Evolutionary conservation across 2,888 invertebrate species (phyloP), one percentile per base, ranked within the genome.

Genomic region (Epistrophe grossulariae): DNA sequence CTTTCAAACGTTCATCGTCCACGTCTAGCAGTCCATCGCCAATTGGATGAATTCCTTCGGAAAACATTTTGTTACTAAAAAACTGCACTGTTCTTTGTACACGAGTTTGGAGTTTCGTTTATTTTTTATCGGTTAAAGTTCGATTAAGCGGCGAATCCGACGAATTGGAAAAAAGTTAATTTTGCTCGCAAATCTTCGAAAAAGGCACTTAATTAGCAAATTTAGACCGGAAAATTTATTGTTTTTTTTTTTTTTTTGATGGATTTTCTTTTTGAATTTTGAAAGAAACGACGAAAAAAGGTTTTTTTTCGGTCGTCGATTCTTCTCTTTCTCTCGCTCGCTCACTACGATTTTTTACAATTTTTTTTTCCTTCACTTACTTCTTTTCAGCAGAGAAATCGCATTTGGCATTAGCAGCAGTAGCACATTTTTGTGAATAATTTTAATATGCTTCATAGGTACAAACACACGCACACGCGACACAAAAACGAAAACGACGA

Each of bases 11-110:
- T 90, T 95, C 95, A 92, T 95, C 95, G 79, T 95, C 94, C 91
- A 96, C 94, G 93, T 95, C 95, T 93, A 96, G 93, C 90, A 96
- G 95, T 89, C 96, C 96, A 93, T 96, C 95, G 91, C 95, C 95
- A 90, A 93, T 92, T 88, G 92, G 90, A 90, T 90, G 91, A 89
- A 93, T 93, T 82, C 93, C 93, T 88, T 92, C 92, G 88, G 92
- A 90, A 89, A 92, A 91, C 92, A 93, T 92, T 89, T 89, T 91
- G 38, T 70, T 76, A 15, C 60, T 19, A 19, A 19, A 40, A 60
- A 60, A 60, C 19, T 64, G 31, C 28, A 17, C 31, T 48, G 28
- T 28, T 31, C 17, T 48, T 17, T 31, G 19, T 43, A 38, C 45
- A 66, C 66, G 48, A 50, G 48, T 68, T 68, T 35, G 15, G 7